Percentiles rank a stretch among this genome's conserved stretches.
phyloP scores from a whole-genome alignment of 2,888 invertebrate species.

The Meteorus colon region DNA sequence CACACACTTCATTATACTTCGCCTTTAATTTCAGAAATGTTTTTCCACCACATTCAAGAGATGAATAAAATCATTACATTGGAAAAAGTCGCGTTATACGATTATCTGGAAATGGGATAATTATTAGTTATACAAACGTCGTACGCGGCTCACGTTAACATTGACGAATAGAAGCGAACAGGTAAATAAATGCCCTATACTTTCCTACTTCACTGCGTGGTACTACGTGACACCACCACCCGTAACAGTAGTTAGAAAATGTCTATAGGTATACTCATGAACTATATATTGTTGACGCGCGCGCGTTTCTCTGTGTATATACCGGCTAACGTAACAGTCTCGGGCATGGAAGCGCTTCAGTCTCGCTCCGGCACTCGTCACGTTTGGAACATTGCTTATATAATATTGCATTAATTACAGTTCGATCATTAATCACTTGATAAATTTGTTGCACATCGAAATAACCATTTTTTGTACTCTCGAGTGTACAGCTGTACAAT shows the following conservation, averaged over 20 bases:
- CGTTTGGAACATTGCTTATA: slow-evolving; percentile 32
- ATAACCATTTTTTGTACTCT: background rate
- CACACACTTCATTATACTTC: too few relatives aligned
- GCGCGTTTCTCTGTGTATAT: slow-evolving; percentile 33
- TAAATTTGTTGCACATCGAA: slow-evolving; percentile 15
- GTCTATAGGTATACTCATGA: background rate
- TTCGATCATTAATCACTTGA: slow-evolving; percentile 28
- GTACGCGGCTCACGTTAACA: background rate
- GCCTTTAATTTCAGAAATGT: too few relatives aligned
- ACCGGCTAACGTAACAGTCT: slow-evolving; percentile 36
- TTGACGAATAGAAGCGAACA: slow-evolving; percentile 11
- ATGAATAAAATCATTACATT: too few relatives aligned
- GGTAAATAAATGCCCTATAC: slow-evolving; percentile 15
- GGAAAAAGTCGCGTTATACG: background rate
- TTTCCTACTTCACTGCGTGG: background rate
- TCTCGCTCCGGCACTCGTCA: slow-evolving; percentile 50
- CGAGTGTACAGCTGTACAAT: background rate
- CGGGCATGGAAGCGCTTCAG: slow-evolving; percentile 42
- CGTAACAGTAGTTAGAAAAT: slow-evolving; percentile 8
- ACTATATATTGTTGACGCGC: slow-evolving; percentile 35
- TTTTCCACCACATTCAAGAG: too few relatives aligned
- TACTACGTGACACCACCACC: slow-evolving; percentile 2
- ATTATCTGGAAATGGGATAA: background rate
- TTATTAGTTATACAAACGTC: background rate
- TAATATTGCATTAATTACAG: background rate